Conservation (phyloP, 1,140 invertebrate genomes). For the Steinernema feltiae region DNA sequence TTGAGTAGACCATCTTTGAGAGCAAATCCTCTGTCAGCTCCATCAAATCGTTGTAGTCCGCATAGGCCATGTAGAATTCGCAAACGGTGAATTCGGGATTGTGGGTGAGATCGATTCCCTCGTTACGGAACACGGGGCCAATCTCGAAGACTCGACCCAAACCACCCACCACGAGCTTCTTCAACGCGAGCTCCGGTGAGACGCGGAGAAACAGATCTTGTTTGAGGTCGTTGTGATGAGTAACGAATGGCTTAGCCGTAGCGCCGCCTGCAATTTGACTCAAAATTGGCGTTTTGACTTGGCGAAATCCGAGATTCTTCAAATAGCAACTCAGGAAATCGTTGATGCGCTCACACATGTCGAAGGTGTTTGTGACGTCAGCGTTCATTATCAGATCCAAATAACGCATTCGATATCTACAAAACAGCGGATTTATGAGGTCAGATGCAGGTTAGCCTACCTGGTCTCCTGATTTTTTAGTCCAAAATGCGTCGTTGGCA, state of each 20-base stretch:
- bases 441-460: conserved; percentile 31
- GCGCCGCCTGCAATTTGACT: conserved; percentile 97
- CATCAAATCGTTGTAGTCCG: conserved; percentile 95
- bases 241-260: conserved; percentile 95
- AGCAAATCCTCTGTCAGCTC: conserved; percentile 82
- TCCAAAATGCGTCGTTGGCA: conserved; percentile 94
- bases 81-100: conserved; percentile 99
- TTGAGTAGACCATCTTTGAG: conserved; percentile 70
- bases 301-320: conserved; percentile 86
- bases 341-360: conserved; percentile 81
- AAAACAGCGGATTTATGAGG: conserved; percentile 23
- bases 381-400: conserved; percentile 94
- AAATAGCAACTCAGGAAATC: conserved; percentile 82
- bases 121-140: conserved; percentile 91
- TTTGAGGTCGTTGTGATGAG: conserved; percentile 96
- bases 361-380: conserved; percentile 79
- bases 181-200: conserved; percentile 93
- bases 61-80: conserved; percentile 99
- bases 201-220: conserved; percentile 95
- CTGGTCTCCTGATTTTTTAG: conserved; percentile 76
- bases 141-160: conserved; percentile 96
- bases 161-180: conserved; percentile 95
- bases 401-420: conserved; percentile 84
- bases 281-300: conserved; percentile 99
- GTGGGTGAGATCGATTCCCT: conserved; percentile 96